Percentiles rank a stretch among this genome's conserved stretches.
Conservation (phyloP, 2,797 vertebrate genomes). For the Cottoperca gobio region DNA sequence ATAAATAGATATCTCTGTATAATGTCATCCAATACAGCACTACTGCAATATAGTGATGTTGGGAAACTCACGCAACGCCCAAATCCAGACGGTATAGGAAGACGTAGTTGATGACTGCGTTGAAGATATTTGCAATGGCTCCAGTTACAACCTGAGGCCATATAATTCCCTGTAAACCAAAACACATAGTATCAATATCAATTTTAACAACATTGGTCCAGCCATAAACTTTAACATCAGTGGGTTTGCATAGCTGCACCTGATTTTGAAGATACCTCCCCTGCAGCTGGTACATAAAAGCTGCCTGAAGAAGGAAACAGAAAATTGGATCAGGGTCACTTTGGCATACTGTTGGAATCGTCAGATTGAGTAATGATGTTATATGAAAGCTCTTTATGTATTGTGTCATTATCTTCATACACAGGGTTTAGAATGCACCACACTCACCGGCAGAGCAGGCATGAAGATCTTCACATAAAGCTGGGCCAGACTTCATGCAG, state of each 20-base stretch:
- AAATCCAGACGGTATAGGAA: slow-evolving; percentile 87
- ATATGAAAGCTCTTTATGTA: neutral
- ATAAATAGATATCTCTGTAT: neutral
- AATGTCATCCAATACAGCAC: neutral
- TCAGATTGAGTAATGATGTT: neutral
- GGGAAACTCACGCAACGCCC: slow-evolving; percentile 91
- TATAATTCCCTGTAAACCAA: slow-evolving; percentile 85
- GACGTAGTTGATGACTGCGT: slow-evolving; percentile 89
- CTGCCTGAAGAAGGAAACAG: slow-evolving; percentile 70
- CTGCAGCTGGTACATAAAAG: slow-evolving; percentile 85
- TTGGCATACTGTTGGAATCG: neutral
- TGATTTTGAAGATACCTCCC: slow-evolving; percentile 84
- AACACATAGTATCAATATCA: neutral
- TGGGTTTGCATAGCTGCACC: slow-evolving; percentile 47
- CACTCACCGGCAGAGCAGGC: slow-evolving; percentile 95
- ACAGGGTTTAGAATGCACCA: neutral
- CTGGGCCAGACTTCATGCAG: slow-evolving; percentile 87
- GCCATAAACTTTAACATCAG: too few relatives aligned
- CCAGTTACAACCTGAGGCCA: slow-evolving; percentile 88
- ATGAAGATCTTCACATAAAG: slow-evolving; percentile 94
- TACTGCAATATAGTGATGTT: neutral
- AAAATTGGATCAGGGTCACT: neutral
- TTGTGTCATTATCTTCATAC: neutral
- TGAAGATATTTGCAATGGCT: slow-evolving; percentile 87
- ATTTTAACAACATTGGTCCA: neutral